Conservation (phyloP, 1,140 invertebrate genomes). For the Matsumurasca onukii region DNA sequence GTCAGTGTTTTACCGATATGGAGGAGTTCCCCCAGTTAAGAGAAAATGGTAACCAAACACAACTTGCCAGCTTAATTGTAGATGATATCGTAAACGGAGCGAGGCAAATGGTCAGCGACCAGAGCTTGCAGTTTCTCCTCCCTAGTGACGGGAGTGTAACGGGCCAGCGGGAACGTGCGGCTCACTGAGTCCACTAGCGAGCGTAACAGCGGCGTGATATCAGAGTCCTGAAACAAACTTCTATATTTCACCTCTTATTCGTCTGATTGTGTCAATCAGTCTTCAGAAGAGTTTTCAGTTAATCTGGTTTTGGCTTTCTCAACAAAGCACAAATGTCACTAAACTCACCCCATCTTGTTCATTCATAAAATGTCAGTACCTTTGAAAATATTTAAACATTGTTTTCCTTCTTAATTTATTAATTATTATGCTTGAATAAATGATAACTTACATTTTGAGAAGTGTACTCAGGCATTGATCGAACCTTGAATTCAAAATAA, state of each 20-base stretch:
- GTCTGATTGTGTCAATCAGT: not conserved
- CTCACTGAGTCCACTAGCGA: conserved; percentile 71
- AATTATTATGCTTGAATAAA: too few relatives aligned
- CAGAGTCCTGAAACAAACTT: conserved; percentile 60
- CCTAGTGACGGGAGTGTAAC: conserved; percentile 75
- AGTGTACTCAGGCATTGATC: conserved; percentile 73
- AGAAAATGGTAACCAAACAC: too few relatives aligned
- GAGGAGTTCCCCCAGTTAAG: too few relatives aligned
- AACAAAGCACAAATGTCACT: too few relatives aligned
- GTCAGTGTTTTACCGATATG: too few relatives aligned
- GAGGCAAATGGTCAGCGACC: conserved; percentile 73
- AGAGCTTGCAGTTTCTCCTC: conserved; percentile 74
- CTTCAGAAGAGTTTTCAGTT: not conserved
- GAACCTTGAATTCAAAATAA: conserved; percentile 75
- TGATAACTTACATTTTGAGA: conserved; percentile 60
- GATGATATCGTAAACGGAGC: conserved; percentile 70
- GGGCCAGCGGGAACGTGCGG: conserved; percentile 74
- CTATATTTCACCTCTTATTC: conserved; percentile 8
- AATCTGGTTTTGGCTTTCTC: too few relatives aligned
- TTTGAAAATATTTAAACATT: too few relatives aligned
- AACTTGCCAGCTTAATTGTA: conserved; percentile 48
- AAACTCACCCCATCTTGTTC: too few relatives aligned
- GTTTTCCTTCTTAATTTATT: too few relatives aligned
- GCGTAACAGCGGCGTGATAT: conserved; percentile 67
- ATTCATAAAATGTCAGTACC: too few relatives aligned